Percentiles rank a stretch among this genome's conserved stretches.
phyloP scores from a whole-genome alignment of 2,888 invertebrate genomes.

The Polylopha cassiicola region DNA sequence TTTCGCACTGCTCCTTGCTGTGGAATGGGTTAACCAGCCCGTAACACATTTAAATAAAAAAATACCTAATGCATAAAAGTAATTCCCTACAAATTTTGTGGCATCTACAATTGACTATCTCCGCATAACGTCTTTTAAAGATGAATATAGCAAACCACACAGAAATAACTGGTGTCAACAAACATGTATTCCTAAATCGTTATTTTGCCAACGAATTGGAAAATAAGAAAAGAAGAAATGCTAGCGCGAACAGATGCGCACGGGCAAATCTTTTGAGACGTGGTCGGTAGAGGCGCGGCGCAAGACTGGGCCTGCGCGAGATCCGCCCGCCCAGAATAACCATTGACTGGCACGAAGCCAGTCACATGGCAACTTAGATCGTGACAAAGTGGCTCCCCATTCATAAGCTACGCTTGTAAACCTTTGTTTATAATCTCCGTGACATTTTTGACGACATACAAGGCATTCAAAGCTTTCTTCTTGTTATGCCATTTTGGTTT shows the following conservation, averaged over 20 bases:
- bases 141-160: too few species aligned
- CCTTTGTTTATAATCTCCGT: conserved; percentile 23
- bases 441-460: conserved; percentile 1
- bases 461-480: too few species aligned
- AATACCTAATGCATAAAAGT: too few species aligned
- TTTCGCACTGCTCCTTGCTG: conserved; percentile 41
- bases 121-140: too few species aligned
- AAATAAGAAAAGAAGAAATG: conserved; percentile 10
- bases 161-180: conserved; percentile 14
- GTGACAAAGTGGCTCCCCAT: conserved; percentile 51
- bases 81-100: too few species aligned
- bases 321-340: conserved; percentile 68
- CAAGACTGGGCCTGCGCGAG: conserved; percentile 59
- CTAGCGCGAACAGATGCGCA: conserved; percentile 9
- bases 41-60: conserved; percentile 12
- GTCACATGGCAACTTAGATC: conserved; percentile 38
- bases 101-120: too few species aligned
- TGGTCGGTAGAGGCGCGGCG: conserved; percentile 49
- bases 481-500: too few species aligned
- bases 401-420: conserved; percentile 45
- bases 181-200: too few species aligned
- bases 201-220: conserved; percentile 9
- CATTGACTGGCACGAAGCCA: conserved; percentile 56
- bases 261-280: conserved; percentile 16
- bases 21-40: conserved; percentile 26